These are phyloP conservation scores for Pentamera pediparva DNA, from an alignment of 53 echinoderm and acorn worm species.

Conservation along the genomic window DNA sequence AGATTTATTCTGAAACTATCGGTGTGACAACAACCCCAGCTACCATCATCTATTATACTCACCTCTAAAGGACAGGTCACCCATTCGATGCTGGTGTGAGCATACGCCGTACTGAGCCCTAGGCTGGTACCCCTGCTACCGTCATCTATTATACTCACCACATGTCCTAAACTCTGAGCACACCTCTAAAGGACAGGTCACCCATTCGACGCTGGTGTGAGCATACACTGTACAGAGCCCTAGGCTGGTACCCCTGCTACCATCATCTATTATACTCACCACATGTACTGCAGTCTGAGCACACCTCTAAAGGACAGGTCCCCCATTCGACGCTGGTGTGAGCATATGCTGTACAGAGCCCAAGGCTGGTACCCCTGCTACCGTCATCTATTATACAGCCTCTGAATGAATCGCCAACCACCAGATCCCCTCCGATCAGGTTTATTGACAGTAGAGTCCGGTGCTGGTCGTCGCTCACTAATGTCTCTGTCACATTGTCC, in stretches of 20 bases:
- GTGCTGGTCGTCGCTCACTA: neutral
- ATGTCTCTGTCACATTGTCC: neutral
- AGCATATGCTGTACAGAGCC: neutral
- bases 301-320: neutral
- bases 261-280: constrained; percentile 29
- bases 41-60: too few species aligned
- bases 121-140: too few species aligned
- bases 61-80: too few species aligned
- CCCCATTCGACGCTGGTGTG: neutral
- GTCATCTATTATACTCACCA: too few species aligned
- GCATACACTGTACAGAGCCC: too few species aligned
- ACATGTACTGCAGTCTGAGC: neutral
- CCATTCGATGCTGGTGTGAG: too few species aligned
- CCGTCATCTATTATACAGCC: constrained; percentile 29
- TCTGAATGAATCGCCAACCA: neutral
- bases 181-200: too few species aligned
- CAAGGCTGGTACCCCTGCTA: neutral
- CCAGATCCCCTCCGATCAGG: neutral
- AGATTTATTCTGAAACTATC: too few species aligned
- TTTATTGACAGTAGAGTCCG: neutral
- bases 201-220: too few species aligned
- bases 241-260: neutral
- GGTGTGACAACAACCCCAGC: too few species aligned
- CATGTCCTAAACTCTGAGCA: neutral
- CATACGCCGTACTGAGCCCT: too few species aligned